Evolutionary conservation across 2,113 vertebrate genomes (phyloP).

Genomic region (Megalops atlanticus): DNA sequence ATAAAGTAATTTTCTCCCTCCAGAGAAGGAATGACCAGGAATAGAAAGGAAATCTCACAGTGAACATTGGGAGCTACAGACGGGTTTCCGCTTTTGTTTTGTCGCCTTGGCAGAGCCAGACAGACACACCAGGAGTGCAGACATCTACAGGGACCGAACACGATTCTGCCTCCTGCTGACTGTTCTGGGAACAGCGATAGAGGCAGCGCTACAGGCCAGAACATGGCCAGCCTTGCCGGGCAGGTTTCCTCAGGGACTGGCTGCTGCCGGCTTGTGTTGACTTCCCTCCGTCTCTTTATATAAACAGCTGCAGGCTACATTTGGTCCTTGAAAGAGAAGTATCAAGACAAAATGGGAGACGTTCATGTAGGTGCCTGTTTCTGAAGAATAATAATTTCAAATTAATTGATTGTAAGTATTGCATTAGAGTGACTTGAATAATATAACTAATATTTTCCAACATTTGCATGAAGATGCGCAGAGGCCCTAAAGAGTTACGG

Average conservation of each 20-base stretch:
- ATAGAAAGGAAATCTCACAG: slow-evolving; percentile 61
- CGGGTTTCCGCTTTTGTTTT: background rate
- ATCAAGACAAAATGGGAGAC: slow-evolving; percentile 2
- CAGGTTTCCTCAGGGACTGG: too few relatives aligned
- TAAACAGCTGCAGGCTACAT: background rate
- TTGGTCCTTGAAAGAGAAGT: slow-evolving; percentile 6
- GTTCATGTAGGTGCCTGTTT: slow-evolving; percentile 9
- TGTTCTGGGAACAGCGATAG: background rate
- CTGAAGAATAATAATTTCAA: slow-evolving; percentile 2
- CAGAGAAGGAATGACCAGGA: slow-evolving; percentile 60
- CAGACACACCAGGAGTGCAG: slow-evolving; percentile 50
- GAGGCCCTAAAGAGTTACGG: background rate
- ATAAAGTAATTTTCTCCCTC: slow-evolving; percentile 48
- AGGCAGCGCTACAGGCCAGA: background rate
- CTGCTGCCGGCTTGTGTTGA: too few relatives aligned
- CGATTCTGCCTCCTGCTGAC: background rate
- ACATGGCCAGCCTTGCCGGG: background rate
- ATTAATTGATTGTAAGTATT: background rate
- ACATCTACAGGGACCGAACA: background rate
- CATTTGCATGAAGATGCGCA: background rate
- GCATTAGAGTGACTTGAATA: background rate
- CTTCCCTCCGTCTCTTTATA: background rate
- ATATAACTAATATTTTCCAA: background rate
- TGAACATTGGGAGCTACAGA: slow-evolving; percentile 62
- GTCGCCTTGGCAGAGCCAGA: slow-evolving; percentile 34